Base-by-base conservation (phyloP, 2,888 invertebrate genomes). In the Parnassius smintheus region DNA sequence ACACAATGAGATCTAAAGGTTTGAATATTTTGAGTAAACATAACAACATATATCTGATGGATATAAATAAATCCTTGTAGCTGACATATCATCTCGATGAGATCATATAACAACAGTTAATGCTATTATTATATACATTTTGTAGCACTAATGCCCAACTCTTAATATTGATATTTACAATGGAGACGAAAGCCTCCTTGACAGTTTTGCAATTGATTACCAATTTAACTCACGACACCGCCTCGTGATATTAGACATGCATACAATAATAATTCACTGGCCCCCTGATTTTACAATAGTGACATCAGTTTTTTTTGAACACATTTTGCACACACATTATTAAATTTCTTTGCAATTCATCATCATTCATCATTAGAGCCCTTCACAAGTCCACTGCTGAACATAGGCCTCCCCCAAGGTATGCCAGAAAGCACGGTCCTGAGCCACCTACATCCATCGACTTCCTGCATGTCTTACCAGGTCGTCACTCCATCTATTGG, bases 201-300 rank as follows among this genome's bases (percentile, higher is more conserved):
- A 76, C 74, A 73, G 72, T 82, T 77, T 78, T 71, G 80, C 78
- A 82, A 82, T 72, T 70, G 56, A 73, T 72, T 68, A 68, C 68
- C 64, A 70, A 72, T 59, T 64, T 59, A 64, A 51, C 59, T 59
- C 64, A 59, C 56, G 52, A 56, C 56, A 46, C 35, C 69, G 72
- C 72, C 72, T 65, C 70, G 71, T 68, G 66, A 59, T 66, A 72
- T 35, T 66, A 75, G 73, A 77, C 72, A 75, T 70, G 69, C 52
- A 53, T 59, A 51, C 64, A 66, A 68, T 69, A 64, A 66, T 62
- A 67, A 65, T 62, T 77, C 76, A 71, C 69, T 76, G 72, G 69
- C 68, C 74, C 42, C 48, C 61, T 61, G 59, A 70, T 69, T 22
- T 63, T 59, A 59, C 59, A 50, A 62, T 54, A 62, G 58, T 48